These are phyloP conservation scores for Drosophila ochracea DNA, from an alignment of 2,888 invertebrate species.

Conservation along the genomic window DNA sequence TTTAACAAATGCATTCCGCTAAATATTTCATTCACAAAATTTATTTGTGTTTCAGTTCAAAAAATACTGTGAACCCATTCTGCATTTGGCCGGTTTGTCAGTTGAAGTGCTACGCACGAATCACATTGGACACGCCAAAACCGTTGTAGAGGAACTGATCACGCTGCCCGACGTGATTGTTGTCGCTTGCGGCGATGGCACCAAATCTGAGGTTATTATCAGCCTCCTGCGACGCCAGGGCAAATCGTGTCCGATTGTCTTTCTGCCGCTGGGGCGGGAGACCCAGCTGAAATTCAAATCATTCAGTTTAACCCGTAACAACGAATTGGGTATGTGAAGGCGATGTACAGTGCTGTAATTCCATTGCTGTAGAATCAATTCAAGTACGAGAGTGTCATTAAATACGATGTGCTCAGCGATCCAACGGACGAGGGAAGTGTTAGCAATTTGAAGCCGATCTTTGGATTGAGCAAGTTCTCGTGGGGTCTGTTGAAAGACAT, in stretches of 20 bases:
- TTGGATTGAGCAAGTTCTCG: slow-evolving; percentile 91
- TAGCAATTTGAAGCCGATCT: slow-evolving; percentile 88
- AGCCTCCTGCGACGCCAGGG: slow-evolving; percentile 92
- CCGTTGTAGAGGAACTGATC: slow-evolving; percentile 90
- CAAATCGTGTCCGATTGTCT: slow-evolving; percentile 89
- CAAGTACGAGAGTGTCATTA: slow-evolving; percentile 92
- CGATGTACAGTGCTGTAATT: slow-evolving; percentile 93
- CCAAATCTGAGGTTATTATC: slow-evolving; percentile 94
- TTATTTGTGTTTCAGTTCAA: slow-evolving; percentile 87
- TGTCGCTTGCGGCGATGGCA: slow-evolving; percentile 98
- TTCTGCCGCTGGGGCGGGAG: slow-evolving; percentile 93
- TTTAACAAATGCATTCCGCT: not conserved
- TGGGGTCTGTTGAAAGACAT: slow-evolving; percentile 96
- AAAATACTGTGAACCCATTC: slow-evolving; percentile 95
- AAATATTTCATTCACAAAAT: not conserved
- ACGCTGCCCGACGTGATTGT: slow-evolving; percentile 93
- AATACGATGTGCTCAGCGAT: slow-evolving; percentile 89
- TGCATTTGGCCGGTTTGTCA: slow-evolving; percentile 95
- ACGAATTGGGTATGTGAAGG: slow-evolving; percentile 87
- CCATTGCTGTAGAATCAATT: slow-evolving; percentile 91
- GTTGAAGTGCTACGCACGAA: slow-evolving; percentile 92
- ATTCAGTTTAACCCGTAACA: slow-evolving; percentile 85
- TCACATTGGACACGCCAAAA: slow-evolving; percentile 94
- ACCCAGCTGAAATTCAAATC: slow-evolving; percentile 91
- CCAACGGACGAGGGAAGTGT: slow-evolving; percentile 82